These are phyloP conservation scores for Lontra canadensis DNA, from an alignment of 2,113 vertebrate species.

Conservation along the genomic window DNA sequence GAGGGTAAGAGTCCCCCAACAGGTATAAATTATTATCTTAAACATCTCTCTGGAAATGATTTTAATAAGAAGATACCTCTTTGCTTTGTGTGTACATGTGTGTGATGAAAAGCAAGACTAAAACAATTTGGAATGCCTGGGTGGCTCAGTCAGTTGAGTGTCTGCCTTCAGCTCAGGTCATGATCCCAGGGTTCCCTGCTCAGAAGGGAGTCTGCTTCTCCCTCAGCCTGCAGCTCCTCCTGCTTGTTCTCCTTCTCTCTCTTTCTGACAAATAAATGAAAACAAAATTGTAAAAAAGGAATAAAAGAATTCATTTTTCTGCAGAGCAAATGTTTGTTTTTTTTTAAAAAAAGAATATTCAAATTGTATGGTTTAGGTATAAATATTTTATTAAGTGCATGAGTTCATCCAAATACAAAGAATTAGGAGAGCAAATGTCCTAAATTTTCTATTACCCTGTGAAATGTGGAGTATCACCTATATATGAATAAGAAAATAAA, in stretches of 20 bases:
- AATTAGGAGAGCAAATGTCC: slow-evolving; percentile 24
- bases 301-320: slow-evolving; percentile 7
- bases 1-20: background rate
- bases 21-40: slow-evolving; percentile 39
- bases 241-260: background rate
- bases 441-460: background rate
- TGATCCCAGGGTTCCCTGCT: background rate
- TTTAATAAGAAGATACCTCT: slow-evolving; percentile 13
- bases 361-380: slow-evolving; percentile 1
- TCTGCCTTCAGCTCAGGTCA: background rate
- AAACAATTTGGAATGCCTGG: background rate
- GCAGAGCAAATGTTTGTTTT: background rate
- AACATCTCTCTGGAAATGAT: slow-evolving; percentile 35
- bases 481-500: background rate
- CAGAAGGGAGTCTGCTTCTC: background rate
- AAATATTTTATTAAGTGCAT: slow-evolving; percentile 52
- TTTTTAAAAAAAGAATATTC: slow-evolving; percentile 14
- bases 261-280: background rate
- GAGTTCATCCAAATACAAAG: slow-evolving; percentile 11
- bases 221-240: background rate
- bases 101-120: slow-evolving; percentile 36
- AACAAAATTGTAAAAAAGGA: background rate
- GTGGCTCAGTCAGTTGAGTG: background rate
- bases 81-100: background rate
- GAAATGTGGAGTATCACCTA: background rate